These are phyloP conservation scores for Hyperopisus bebe DNA, from an alignment of 2,113 vertebrate species.

Conservation along the genomic window DNA sequence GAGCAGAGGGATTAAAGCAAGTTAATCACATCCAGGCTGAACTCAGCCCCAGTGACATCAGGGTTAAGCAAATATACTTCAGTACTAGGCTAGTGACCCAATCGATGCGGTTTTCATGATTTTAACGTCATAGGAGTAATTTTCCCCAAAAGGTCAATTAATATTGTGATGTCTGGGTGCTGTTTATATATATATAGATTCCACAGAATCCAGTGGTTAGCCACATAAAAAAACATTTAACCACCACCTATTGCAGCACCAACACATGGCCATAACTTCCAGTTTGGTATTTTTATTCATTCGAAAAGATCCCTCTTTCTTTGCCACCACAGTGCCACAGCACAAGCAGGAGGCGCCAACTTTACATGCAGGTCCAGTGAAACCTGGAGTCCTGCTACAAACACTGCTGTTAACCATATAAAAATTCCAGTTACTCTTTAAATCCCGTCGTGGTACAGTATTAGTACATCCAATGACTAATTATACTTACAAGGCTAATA, in stretches of 20 bases:
- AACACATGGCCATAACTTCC: not conserved
- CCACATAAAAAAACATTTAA: not conserved
- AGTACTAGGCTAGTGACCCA: not conserved
- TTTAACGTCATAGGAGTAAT: not conserved
- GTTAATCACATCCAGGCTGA: not conserved
- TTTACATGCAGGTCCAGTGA: not conserved
- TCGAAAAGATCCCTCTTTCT: not conserved
- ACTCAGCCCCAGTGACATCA: not conserved
- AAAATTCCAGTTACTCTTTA: not conserved
- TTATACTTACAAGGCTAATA: not conserved
- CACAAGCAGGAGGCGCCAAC: not conserved
- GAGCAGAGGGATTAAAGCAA: not conserved
- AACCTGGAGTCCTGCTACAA: not conserved
- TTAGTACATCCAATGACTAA: not conserved
- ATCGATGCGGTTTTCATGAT: not conserved
- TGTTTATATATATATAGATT: not conserved
- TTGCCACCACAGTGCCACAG: not conserved
- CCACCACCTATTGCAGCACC: not conserved
- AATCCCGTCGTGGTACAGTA: not conserved
- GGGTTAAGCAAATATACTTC: not conserved
- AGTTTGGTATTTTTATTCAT: not conserved
- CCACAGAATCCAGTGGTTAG: not conserved
- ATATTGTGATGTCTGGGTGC: not conserved
- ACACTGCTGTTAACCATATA: not conserved
- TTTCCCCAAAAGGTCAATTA: constrained; percentile 2